A percentile compares a stretch with the other conserved stretches of the same genome.
Evolutionary conservation across 2,888 invertebrate genomes (phyloP).

Genomic region (Lydus trimaculatus): DNA sequence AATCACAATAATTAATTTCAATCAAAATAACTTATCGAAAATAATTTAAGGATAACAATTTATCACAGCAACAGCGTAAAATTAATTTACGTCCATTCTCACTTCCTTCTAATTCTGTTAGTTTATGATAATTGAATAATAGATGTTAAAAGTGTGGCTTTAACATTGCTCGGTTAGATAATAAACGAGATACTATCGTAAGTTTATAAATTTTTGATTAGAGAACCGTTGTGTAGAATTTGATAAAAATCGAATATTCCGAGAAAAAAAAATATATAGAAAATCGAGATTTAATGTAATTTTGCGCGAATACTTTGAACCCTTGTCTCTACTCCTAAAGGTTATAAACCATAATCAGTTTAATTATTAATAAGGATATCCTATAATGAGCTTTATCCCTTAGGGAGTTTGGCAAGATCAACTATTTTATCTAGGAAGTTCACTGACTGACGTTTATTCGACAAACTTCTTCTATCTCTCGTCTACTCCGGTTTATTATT

Average conservation of each 20-base stretch:
- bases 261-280: neutral
- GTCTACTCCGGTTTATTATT: neutral
- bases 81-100: neutral
- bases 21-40: neutral
- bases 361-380: conserved; percentile 9
- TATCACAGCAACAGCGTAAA: neutral
- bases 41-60: neutral
- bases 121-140: neutral
- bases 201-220: neutral
- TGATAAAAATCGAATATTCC: neutral
- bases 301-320: neutral
- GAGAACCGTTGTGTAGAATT: neutral
- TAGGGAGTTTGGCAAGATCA: neutral
- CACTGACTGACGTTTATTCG: neutral
- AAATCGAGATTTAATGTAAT: too few species aligned
- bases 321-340: neutral
- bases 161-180: neutral
- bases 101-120: neutral
- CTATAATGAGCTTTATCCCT: neutral
- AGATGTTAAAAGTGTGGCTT: neutral
- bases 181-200: neutral
- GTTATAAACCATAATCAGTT: conserved; percentile 7
- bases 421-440: conserved; percentile 3
- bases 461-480: neutral
- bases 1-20: neutral